Evolutionary conservation across 2,113 vertebrate species (phyloP), one percentile per base, ranked within the genome.

Genomic region (Petrocephalus zakoni): DNA sequence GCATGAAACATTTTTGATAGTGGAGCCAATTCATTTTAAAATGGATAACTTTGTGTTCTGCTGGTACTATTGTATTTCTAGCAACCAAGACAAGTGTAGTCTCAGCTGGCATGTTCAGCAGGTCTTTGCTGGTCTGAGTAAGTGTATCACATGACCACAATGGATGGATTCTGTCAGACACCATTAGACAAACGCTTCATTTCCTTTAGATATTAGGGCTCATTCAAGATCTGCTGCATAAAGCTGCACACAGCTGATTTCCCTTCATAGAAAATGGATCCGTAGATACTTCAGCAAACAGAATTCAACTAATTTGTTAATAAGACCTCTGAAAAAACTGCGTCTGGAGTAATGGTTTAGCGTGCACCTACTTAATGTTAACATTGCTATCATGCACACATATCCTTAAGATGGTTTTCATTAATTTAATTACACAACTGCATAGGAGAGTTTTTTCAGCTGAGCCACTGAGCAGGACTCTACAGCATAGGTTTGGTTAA

Each of bases 151-250:
- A 94, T 93, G 94, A 91, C 92, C 92, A 83, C 90, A 93, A 95
- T 94, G 93, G 94, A 95, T 93, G 93, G 93, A 89, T 92, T 89
- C 92, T 94, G 94, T 94, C 95, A 94, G 91, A 93, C 91, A 87
- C 92, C 93, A 94, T 96, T 94, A 95, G 92, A 88, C 46, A 89
- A 93, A 91, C 91, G 90, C 91, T 95, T 91, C 89, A 90, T 95
- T 94, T 94, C 92, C 91, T 90, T 89, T 90, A 92, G 92, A 91
- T 92, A 94, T 94, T 93, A 90, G 89, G 89, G 81, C 90, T 51
- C 90, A 92, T 92, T 93, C 49, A 87, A 25, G 78, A 61, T 58
- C 53, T 90, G 53, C 89, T 25, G 89, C 19, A 86, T 37, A 53
- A 53, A 84, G 78, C 52, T 47, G 87, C 55, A 86, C 37, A 29